Evolutionary conservation across 1,140 invertebrate genomes (phyloP), one percentile per base, ranked within the genome.

Genomic region (Zaprionus gabonicus): DNA sequence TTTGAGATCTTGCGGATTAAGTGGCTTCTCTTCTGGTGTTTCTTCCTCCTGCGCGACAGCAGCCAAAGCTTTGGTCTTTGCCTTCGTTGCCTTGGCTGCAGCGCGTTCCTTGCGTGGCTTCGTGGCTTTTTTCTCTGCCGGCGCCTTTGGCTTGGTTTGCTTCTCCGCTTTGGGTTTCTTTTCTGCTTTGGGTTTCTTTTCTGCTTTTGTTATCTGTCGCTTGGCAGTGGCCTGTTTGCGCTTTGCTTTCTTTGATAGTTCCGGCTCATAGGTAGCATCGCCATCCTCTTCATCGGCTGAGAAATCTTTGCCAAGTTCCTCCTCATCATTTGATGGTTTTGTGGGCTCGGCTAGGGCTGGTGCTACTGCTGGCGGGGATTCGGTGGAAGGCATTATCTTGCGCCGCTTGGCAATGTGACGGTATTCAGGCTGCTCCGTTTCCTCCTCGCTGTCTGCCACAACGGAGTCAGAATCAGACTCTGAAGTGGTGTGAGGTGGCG

Each of bases 391-490:
- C 23, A 79, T 41, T 2, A 92, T 34, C 17, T 75, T 65, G 1
- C 91, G 87, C 0, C 91, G 75, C 66, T 92, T 92, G 15, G 80
- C 80, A 28, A 91, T 75, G 13, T 91, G 91, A 1, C 87, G 69
- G 44, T 84, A 81, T 27, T 91, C 84, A 13, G 82, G 65, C 10
- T 73, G 67, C 17, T 91, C 80, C 6, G 69, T 58, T 56, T 93
- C 92, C 23, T 91, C 84, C 12, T 88, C 92, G 53, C 90, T 93
- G 58, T 93, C 87, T 2, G 79, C 91, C 28, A 93, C 91, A 28
- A 92, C 75, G 4, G 87, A 86, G 71, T 93, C 92, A 1, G 91
- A 93, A 62, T 93, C 87, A 2, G 79, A 73, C 13, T 80, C 71
- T 2, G 23, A 23, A 59, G 23, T 34, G 31, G 9, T 23, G 41